Conservation (phyloP, 1,140 invertebrate species). For the Drosophila pallidifrons region DNA sequence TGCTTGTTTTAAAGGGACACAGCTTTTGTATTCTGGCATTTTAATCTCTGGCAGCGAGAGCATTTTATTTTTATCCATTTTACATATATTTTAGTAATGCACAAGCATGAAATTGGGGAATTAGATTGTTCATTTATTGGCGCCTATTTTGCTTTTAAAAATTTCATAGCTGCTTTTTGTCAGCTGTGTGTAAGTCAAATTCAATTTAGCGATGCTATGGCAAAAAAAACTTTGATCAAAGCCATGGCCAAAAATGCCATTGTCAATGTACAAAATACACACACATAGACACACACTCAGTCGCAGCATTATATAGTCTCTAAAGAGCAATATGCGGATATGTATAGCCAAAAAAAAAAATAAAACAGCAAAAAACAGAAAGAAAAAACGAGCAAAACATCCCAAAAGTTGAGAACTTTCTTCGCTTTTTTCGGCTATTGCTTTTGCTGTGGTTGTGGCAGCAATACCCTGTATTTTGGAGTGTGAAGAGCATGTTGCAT, state of each 20-base stretch:
- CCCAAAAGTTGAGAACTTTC: slow-evolving; percentile 64
- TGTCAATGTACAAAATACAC: slow-evolving; percentile 44
- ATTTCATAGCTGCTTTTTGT: slow-evolving; percentile 29
- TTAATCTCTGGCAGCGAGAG: slow-evolving; percentile 1
- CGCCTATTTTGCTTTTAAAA: slow-evolving; percentile 30
- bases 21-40: not conserved
- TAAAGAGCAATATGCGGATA: slow-evolving; percentile 33
- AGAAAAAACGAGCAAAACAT: slow-evolving; percentile 46
- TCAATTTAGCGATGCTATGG: slow-evolving; percentile 69
- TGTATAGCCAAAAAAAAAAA: slow-evolving; percentile 63
- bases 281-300: not conserved
- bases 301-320: slow-evolving; percentile 21
- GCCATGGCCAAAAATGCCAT: slow-evolving; percentile 68
- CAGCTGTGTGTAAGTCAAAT: slow-evolving; percentile 59
- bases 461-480: slow-evolving; percentile 2
- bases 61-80: not conserved
- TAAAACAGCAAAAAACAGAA: slow-evolving; percentile 53
- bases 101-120: slow-evolving; percentile 10
- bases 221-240: slow-evolving; percentile 73
- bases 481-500: not conserved
- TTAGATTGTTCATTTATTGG: slow-evolving; percentile 23
- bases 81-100: not conserved
- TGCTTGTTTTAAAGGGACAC: not conserved
- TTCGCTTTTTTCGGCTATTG: slow-evolving; percentile 20
- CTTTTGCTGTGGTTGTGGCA: slow-evolving; percentile 11